Conservation (phyloP, 2,113 vertebrate species). For the Antechinus flavipes region DNA sequence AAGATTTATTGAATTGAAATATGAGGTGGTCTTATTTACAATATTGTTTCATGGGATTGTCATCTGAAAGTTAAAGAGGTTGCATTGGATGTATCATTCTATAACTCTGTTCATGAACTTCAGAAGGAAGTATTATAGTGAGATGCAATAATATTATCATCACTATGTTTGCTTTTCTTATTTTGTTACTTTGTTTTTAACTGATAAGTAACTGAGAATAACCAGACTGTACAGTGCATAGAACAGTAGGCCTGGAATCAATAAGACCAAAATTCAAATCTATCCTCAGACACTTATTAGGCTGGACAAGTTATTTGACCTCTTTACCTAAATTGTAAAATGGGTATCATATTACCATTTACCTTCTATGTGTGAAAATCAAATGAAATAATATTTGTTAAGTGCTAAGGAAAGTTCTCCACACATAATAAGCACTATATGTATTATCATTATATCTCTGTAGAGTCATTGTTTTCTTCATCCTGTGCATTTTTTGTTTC, state of each 20-base stretch:
- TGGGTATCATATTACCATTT: neutral
- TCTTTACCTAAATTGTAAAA: neutral
- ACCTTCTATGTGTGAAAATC: neutral
- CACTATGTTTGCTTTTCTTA: neutral
- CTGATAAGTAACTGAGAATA: neutral
- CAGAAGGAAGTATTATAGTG: neutral
- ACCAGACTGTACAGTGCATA: neutral
- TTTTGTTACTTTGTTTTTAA: neutral
- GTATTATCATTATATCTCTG: constrained; percentile 19
- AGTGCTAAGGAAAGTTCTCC: neutral
- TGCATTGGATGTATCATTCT: neutral
- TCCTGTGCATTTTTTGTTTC: neutral
- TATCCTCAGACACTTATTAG: neutral
- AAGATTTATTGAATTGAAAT: neutral
- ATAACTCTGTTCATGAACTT: neutral
- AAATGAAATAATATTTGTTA: neutral
- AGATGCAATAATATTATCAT: neutral
- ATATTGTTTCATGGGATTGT: neutral
- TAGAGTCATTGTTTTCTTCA: constrained; percentile 10
- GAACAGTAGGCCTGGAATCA: neutral
- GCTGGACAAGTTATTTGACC: neutral
- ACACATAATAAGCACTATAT: neutral
- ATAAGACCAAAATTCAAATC: neutral
- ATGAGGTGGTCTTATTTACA: neutral
- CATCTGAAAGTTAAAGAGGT: neutral